Evolutionary conservation across 2,113 vertebrate genomes (phyloP).

Genomic region (Eurypyga helias): DNA sequence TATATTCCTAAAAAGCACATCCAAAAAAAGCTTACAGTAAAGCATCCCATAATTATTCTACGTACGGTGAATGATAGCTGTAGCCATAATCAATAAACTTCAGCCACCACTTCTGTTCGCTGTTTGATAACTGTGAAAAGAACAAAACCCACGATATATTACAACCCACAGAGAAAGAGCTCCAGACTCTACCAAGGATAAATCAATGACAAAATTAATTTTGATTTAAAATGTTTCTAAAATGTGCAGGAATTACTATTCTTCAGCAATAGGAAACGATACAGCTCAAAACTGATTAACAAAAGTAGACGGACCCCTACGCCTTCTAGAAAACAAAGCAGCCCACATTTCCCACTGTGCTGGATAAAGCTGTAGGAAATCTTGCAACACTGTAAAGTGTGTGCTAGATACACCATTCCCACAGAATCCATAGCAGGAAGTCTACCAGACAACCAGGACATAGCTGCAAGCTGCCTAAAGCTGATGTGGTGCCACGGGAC

Average conservation of each 20-base stretch:
- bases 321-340: background rate
- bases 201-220: background rate
- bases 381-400: background rate
- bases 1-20: background rate
- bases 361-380: background rate
- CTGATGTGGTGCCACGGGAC: background rate
- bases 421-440: background rate
- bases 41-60: background rate
- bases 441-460: background rate
- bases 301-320: background rate
- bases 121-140: conserved; percentile 70
- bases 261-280: background rate
- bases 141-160: background rate
- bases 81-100: conserved; percentile 61
- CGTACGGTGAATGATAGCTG: conserved; percentile 63
- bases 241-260: background rate
- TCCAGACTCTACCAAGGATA: background rate
- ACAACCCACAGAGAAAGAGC: background rate
- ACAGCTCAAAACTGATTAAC: background rate
- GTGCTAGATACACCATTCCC: background rate
- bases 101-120: conserved; percentile 80
- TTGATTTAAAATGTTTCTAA: background rate
- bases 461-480: background rate
- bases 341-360: background rate
- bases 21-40: background rate